Base-by-base conservation (phyloP, 2,888 invertebrate species). In the Polymixis flavicincta region DNA sequence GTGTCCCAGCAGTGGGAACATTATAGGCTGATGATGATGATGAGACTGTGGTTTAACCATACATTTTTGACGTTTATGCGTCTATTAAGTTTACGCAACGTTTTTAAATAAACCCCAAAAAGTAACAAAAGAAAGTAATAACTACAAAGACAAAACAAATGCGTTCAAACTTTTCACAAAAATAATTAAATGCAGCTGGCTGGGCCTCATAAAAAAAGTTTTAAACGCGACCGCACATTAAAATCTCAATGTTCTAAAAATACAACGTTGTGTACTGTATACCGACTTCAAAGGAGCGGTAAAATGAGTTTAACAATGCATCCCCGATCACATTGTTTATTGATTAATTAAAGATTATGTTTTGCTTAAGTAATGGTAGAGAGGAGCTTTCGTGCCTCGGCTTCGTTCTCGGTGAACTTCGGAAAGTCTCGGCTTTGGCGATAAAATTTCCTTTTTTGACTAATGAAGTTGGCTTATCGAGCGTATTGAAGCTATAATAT, bases 211-310 rank as follows among this genome's bases (percentile, higher is more conserved):
- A 69, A 78, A 66, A 78, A 54, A 22, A 13, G 25, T 42, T n/a
- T 54, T 32, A 64, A 68, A 55, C 57, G 19, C 17, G 45, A 74
- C 59, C 71, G 13, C 61, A 64, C 28, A 72, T 59, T 57, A 71
- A 74, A 67, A 60, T 65, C 65, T 45, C 19, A 54, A 28, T 14
- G 28, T 28, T 64, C 81, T 22, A 81, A 66, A 81, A 54, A 75
- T 80, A 84, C 48, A n/a, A 32, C 22, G 13, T 25, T 75, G 68
- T 84, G 57, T 76, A 59, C 50, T 81, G 68, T 14, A 65, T 60
- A 7, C 52, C 25, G 22, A 70, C 82, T 70, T 85, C 82, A 82
- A 82, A 76, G 71, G 25, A 52, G 42, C 25, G 54, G 59, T 55
- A 66, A 71, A n/a, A 78, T 59, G 63, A 48, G 57, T 67, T 28